A percentile compares a stretch with the other conserved stretches of the same genome.
phyloP scores from a whole-genome alignment of 2,797 vertebrate species.

The Myiotriccus ornatus region DNA sequence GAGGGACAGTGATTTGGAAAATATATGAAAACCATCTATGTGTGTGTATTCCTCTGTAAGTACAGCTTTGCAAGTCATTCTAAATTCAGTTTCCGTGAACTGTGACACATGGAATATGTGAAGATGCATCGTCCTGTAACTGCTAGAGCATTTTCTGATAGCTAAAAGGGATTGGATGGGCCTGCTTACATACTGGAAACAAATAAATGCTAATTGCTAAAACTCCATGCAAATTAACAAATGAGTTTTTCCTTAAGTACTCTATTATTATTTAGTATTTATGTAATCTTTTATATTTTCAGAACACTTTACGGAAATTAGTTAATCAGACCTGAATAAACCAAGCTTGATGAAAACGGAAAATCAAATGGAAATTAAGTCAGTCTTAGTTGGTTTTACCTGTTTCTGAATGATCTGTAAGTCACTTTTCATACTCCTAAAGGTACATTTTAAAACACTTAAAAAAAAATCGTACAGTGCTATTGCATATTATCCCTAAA shows the following conservation, averaged over 20 bases:
- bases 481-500: not conserved
- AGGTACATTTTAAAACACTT: not conserved
- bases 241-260: not conserved
- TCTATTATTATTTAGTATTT: slow-evolving; percentile 33
- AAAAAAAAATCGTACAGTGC: not conserved
- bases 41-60: not conserved
- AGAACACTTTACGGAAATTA: slow-evolving; percentile 8
- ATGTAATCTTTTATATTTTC: slow-evolving; percentile 1
- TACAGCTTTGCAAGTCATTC: not conserved
- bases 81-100: not conserved
- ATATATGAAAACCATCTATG: rapidly evolving
- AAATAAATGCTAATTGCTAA: slow-evolving; percentile 16
- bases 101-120: not conserved
- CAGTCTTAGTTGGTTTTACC: not conserved
- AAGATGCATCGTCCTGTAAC: not conserved
- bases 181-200: not conserved
- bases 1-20: not conserved
- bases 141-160: not conserved
- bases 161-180: not conserved
- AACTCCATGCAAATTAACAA: not conserved
- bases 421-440: not conserved
- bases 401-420: not conserved
- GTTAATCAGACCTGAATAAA: slow-evolving; percentile 38
- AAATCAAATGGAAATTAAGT: slow-evolving; percentile 36
- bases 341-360: not conserved